Base-by-base conservation (phyloP, 2,797 vertebrate species). In the Helarctos malayanus region DNA sequence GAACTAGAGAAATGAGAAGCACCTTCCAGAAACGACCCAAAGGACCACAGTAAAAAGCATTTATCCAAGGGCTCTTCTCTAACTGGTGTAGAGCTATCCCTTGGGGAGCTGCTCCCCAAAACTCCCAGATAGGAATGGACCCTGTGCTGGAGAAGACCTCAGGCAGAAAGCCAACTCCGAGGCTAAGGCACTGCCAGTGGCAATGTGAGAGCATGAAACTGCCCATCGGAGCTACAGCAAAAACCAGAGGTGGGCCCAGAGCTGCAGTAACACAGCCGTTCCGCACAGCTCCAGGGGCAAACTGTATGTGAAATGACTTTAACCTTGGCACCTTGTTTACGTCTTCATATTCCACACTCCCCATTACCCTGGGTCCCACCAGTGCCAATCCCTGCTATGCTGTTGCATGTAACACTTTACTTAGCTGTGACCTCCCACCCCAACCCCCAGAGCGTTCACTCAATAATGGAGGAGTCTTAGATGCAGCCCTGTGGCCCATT, bases 211-310 rank as follows among this genome's bases (percentile, higher is more conserved):
- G 11, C n/a, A 7, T 16, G 57, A 87, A 49, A 52, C 35, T 4
- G 5, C 61, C 32, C 10, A 32, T 10, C 7, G 4, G 23, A 14
- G 35, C 59, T 1, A 3, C 73, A 23, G 57, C 3, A 8, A 63
- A 87, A 56, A 18, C 19, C 45, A 71, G 54, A 54, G n/a, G 3
- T 1, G 2, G 38, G 27, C 68, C 16, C 47, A 7, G 38, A 71
- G 80, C 2, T n/a, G 49, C 82, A 4, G 16, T 13, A 16, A 19
- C 49, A 16, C 8, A 35, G 29, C 61, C 2, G 4, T 83, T 41
- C 25, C 32, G 15, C 14, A 65, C 0, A 19, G 47, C 29, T 59
- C 23, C 32, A 5, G 1, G 35, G 0, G 9, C 16, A 89, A 49
- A 47, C 2, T 4, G 27, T 47, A 14, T 81, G 69, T 25, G 15